Base-by-base conservation (phyloP, 30 jellyfish, hydroid and myxozoan genomes). In the Turritopsis dohrnii region DNA sequence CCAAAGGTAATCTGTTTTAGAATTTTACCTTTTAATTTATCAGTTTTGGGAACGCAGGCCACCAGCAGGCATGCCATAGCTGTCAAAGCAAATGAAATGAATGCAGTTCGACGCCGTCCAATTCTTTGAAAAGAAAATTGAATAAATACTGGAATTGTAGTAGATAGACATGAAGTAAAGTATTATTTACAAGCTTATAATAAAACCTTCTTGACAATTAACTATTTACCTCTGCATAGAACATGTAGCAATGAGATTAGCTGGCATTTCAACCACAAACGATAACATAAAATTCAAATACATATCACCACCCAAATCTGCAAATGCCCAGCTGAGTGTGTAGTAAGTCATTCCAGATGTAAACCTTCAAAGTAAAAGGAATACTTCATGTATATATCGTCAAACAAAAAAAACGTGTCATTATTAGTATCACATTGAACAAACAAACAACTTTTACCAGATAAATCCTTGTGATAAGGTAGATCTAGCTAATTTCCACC, bases 231-330 rank as follows among this genome's bases (percentile, higher is more conserved):
- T 75, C 66, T 30, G 60, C 66, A 26, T 28, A n/a, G 60, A 26
- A 26, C 18, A 75, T 52, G 28, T 9, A 23, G 41, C 60, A 8
- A 75, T 28, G 25, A 75, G 9, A 22, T 22, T 29, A 22, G 54
- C 83, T n/a, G 85, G 85, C 26, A 79, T 20, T 29, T 31, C 85
- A 23, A 79, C 85, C 52, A 79, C 9, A 31, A 52, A 31, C 16
- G 85, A 31, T 0, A 79, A 26, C 29, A 79, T 31, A 28, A 79
- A 79, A 29, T 79, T 79, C 52, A 53, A 24, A 79, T 79, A 79
- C 85, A 79, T 79, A 52, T 79, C 85, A 53, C 85, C 85, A 29
- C 85, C 85, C 18, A 79, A 29, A 79, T 79, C 85, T 29, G 85
- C 85, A 79, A 79, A 79, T 29, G 85, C 85, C 85, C 85, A 79